Base-by-base conservation (phyloP, 2,113 vertebrate species). In the Morone saxatilis region DNA sequence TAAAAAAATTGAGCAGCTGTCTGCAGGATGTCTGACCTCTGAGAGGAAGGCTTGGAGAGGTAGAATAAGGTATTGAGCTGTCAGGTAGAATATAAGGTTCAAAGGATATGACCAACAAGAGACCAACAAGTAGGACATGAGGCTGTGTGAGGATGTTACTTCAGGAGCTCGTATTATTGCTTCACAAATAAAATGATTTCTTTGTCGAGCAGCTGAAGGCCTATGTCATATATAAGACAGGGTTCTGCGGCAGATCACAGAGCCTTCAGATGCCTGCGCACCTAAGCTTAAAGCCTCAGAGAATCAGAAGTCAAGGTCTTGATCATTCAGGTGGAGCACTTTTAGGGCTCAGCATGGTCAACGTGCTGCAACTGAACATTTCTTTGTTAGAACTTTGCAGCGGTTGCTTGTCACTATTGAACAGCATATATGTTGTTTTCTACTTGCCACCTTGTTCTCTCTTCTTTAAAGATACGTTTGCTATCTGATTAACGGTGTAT, bases 81-180 rank as follows among this genome's bases (percentile, higher is more conserved):
- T 56, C 25, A 70, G 66, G 68, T 68, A 62, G 13, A 56, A 31
- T 43, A 14, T 54, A 53, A 31, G 25, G 20, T 77, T 56, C 51
- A 69, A 20, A 63, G 53, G 40, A 59, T 20, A 5, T 38, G 45
- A 67, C 51, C 62, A 47, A 71, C 61, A 36, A 20, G 38, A 51
- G 25, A 25, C 56, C 25, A 67, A 72, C 25, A 60, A 72, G 53
- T 1, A 22, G 54, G 45, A 54, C 41, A 2, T 5, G 14, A 56
- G 45, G 59, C 19, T 10, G 43, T 6, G 3, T 20, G 59, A 66
- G 51, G 60, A 61, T 16, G 25, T 11, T 3, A 57, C 22, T 4
- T 56, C 41, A 59, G 36, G 9, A 72, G 69, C 6, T 41, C 6
- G 2, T 7, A 5, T 22, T 20, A 54, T 11, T 63, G 10, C 56